phyloP scores from a whole-genome alignment of 2,113 vertebrate genomes.

The Hemiscyllium ocellatum region DNA sequence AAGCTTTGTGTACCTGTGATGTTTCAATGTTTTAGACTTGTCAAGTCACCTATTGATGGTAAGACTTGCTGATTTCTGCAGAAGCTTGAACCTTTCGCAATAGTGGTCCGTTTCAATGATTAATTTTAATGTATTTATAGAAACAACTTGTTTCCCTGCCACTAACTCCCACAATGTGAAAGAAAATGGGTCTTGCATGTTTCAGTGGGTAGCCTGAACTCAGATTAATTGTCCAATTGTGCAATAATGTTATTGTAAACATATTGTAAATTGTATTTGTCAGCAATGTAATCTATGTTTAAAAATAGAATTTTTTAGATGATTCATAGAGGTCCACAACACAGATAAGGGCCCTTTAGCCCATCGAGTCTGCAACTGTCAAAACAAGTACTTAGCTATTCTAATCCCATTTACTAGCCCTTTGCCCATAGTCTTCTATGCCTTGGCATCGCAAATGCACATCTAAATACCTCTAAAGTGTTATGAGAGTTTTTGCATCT shows the following conservation, averaged over 20 bases:
- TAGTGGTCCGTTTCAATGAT: neutral
- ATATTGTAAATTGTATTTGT: neutral
- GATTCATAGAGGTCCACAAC: too few relatives aligned
- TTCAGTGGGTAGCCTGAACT: neutral
- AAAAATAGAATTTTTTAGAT: neutral
- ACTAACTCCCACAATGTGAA: neutral
- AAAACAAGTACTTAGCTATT: too few relatives aligned
- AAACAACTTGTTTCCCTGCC: neutral
- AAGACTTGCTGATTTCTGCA: neutral
- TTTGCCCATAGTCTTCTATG: too few relatives aligned
- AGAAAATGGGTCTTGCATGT: neutral
- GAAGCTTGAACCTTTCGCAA: neutral
- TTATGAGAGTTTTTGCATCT: too few relatives aligned
- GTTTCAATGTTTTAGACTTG: constrained; percentile 8
- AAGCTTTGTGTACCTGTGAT: constrained; percentile 14
- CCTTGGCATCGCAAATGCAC: too few relatives aligned
- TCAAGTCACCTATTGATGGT: neutral
- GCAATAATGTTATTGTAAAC: neutral
- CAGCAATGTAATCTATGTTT: neutral
- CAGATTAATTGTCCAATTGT: neutral
- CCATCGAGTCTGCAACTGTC: too few relatives aligned
- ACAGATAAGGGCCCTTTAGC: too few relatives aligned
- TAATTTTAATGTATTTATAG: neutral
- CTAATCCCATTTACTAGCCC: too few relatives aligned
- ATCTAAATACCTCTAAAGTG: too few relatives aligned